These are phyloP conservation scores for Gastrophryne carolinensis DNA, from an alignment of 2,797 vertebrate genomes.

Conservation along the genomic window DNA sequence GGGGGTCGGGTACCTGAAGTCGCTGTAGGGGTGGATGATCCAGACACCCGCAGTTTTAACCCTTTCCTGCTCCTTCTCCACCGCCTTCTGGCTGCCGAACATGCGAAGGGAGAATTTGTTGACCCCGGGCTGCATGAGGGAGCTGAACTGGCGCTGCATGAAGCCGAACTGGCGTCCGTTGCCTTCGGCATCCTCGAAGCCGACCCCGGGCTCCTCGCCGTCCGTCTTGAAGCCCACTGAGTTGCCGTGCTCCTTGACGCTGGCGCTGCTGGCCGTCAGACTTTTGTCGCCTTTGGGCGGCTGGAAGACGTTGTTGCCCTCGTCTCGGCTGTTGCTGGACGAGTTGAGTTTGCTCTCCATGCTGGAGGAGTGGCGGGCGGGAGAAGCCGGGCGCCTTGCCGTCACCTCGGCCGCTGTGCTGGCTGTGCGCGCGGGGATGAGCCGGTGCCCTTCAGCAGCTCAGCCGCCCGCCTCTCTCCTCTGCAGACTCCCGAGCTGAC, in stretches of 20 bases:
- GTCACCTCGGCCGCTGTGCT: conserved; percentile 71
- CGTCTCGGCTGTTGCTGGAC: conserved; percentile 87
- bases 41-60: conserved; percentile 97
- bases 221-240: conserved; percentile 91
- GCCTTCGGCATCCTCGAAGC: conserved; percentile 85
- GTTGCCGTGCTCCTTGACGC: conserved; percentile 90
- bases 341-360: conserved; percentile 91
- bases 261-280: conserved; percentile 73
- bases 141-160: conserved; percentile 96
- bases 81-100: conserved; percentile 97
- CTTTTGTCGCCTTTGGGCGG: conserved; percentile 84
- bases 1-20: conserved; percentile 99
- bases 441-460: conserved; percentile 79
- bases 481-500: conserved; percentile 66
- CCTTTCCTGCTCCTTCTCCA: conserved; percentile 97
- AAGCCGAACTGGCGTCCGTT: conserved; percentile 83
- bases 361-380: conserved; percentile 54
- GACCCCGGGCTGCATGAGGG: conserved; percentile 96
- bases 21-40: conserved; percentile 98
- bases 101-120: conserved; percentile 99
- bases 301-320: conserved; percentile 86
- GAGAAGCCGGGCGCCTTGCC: conserved; percentile 69
- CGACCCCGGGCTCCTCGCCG: conserved; percentile 83
- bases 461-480: conserved; percentile 75
- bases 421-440: no score